Evolutionary conservation across 2,888 invertebrate genomes (phyloP), one percentile per base, ranked within the genome.

Genomic region (Lamellibrachia columna): DNA sequence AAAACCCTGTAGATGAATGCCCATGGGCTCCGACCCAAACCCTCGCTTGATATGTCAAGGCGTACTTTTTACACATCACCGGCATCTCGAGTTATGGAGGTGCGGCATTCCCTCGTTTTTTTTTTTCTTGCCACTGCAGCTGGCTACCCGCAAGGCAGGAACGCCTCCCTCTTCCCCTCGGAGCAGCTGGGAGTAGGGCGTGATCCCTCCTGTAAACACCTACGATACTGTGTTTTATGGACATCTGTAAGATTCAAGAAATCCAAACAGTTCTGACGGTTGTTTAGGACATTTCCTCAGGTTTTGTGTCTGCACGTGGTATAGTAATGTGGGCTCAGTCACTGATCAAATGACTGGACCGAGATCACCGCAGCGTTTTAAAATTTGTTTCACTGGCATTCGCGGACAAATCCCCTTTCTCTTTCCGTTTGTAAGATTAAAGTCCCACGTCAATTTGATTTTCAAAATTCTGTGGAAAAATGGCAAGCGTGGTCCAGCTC

Each of bases 11-110:
- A n/a, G 75, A 75, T n/a, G 3, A n/a, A n/a, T 15, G 22, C 75
- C 75, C 75, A 6, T 15, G 75, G 75, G 75, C 75, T 6, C 75
- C n/a, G 1, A n/a, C 75, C 6, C 75, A 75, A 75, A 75, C 75
- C 75, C 22, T 75, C 22, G n/a, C 75, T 75, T n/a, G 15, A 75
- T 75, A 75, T n/a, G 75, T 75, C n/a, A 22, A n/a, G 75, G 75
- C 75, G 22, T 75, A 15, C 75, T 75, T 75, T 75, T 75, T 75
- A 75, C 75, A 75, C 22, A 22, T 75, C 22, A n/a, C 75, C 75
- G 75, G 75, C 75, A 75, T 75, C 75, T 75, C 22, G 75, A 75
- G 75, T 75, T 75, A 75, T 75, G 75, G 75, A 75, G 75, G 75
- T 75, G 75, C 75, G 22, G 75, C 75, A 75, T 22, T 75, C 75